Evolutionary conservation across 2,888 invertebrate genomes (phyloP), one percentile per base, ranked within the genome.

Genomic region (Sylvicola cinctus): DNA sequence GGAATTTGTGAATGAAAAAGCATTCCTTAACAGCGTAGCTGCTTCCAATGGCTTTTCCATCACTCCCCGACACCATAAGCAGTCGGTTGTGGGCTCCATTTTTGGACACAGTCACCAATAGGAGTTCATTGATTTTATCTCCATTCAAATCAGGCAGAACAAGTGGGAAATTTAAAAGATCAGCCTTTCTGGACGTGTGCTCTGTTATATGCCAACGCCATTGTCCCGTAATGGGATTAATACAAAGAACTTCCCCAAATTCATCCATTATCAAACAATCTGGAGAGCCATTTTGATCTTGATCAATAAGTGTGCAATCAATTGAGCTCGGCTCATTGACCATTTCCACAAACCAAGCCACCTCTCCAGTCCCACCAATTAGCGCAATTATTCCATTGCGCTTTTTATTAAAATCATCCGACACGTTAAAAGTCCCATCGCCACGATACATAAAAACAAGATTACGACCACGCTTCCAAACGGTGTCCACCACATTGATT

Each of bases 241-340:
- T 62, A 29, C 66, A 67, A 31, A 65, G 64, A 39, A 69, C 42
- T 36, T 71, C 58, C 0, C 79, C 79, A 41, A 68, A 70, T 23
- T 73, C 67, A 15, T 80, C 79, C 13, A 75, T 63, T 4, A 83
- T 67, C 35, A 84, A 61, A 43, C 84, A 84, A 46, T 83, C 80
- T 10, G 70, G 66, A 35, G 68, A 66, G 8, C 70, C 74, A 49
- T 80, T 75, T 33, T 59, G 63, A 50, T 79, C 73, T 0, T 74
- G 68, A 57, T 83, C 81, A 34, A 81, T 60, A 2, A 75, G 54
- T 16, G 69, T 64, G 47, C 84, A 84, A 48, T 80, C 74, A 23
- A 83, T 70, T 46, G 73, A 68, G 16, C 66, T 65, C 0, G 81
- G 80, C 43, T 73, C 68, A 44, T 69, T 66, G 28, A 63, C 64